A percentile compares a stretch with the other conserved stretches of the same genome.
Conservation (phyloP, 2,888 invertebrate genomes). For the Chrysolina americana region DNA sequence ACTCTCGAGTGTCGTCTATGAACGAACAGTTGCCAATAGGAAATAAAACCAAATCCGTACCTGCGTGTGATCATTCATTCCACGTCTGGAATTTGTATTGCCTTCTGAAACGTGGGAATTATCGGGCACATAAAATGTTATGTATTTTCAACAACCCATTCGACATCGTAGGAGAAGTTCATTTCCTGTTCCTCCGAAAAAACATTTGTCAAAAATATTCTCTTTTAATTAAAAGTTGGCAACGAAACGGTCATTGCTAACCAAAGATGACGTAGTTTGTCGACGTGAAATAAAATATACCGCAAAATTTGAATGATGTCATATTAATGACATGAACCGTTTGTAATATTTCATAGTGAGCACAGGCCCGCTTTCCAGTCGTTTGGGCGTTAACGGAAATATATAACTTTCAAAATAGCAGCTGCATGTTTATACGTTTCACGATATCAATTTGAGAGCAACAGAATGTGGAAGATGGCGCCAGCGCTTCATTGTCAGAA, state of each 20-base stretch:
- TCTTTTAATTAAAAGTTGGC: conserved; percentile 12
- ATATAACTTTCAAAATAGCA: too few species aligned
- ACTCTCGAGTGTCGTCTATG: too few species aligned
- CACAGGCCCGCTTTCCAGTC: not conserved
- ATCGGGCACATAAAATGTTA: not conserved
- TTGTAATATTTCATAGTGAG: not conserved
- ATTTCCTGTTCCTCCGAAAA: conserved; percentile 8
- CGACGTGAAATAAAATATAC: not conserved
- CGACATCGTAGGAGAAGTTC: not conserved
- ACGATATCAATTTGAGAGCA: too few species aligned
- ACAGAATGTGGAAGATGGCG: too few species aligned
- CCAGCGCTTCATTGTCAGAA: too few species aligned
- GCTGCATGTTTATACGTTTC: too few species aligned
- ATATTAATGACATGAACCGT: not conserved
- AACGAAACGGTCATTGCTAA: not conserved
- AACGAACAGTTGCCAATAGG: too few species aligned
- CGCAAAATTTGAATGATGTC: conserved; percentile 11
- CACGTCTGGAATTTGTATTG: too few species aligned
- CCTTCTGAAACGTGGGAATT: too few species aligned
- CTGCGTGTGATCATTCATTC: too few species aligned
- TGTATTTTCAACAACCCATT: not conserved
- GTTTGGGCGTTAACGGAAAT: not conserved
- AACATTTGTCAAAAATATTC: conserved; percentile 4
- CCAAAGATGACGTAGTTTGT: conserved; percentile 6
- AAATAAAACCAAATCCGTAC: too few species aligned